Percentiles rank a stretch among this genome's conserved stretches.
phyloP scores from a whole-genome alignment of 2,888 invertebrate genomes.

The Drosophila mayaguana region DNA sequence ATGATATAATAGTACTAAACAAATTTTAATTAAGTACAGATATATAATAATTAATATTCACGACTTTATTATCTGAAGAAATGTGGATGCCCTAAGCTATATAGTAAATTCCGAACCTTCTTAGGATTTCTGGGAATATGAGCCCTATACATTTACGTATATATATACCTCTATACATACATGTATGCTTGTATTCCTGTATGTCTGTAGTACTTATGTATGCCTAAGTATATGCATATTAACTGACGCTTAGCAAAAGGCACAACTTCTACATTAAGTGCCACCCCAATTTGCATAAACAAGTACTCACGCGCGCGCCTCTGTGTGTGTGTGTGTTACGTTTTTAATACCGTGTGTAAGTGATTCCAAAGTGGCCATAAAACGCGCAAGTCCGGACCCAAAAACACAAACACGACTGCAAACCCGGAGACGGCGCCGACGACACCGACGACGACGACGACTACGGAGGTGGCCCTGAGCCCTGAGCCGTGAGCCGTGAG shows the following conservation, averaged over 20 bases:
- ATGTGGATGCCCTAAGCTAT: background rate
- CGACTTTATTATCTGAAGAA: background rate
- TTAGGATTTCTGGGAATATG: conserved; percentile 1
- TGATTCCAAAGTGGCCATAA: conserved; percentile 69
- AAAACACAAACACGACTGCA: background rate
- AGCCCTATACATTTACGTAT: background rate
- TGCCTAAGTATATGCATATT: conserved; percentile 9
- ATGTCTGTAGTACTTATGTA: background rate
- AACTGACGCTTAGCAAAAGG: conserved; percentile 2
- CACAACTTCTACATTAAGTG: conserved; percentile 1
- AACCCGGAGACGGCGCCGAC: conserved; percentile 5
- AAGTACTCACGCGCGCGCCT: background rate
- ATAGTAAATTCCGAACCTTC: too few relatives aligned
- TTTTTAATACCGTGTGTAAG: conserved; percentile 59
- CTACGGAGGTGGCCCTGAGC: conserved; percentile 6
- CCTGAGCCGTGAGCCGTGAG: background rate
- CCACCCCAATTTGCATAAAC: conserved; percentile 36
- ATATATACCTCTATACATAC: background rate
- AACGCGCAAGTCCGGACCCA: conserved; percentile 35
- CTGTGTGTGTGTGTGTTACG: conserved; percentile 10
- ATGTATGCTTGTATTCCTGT: too few relatives aligned
- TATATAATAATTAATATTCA: too few relatives aligned
- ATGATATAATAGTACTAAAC: too few relatives aligned
- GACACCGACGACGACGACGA: background rate
- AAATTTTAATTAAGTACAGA: too few relatives aligned